These are phyloP conservation scores for Tragelaphus eurycerus DNA, from an alignment of 2,797 vertebrate species.

Conservation along the genomic window DNA sequence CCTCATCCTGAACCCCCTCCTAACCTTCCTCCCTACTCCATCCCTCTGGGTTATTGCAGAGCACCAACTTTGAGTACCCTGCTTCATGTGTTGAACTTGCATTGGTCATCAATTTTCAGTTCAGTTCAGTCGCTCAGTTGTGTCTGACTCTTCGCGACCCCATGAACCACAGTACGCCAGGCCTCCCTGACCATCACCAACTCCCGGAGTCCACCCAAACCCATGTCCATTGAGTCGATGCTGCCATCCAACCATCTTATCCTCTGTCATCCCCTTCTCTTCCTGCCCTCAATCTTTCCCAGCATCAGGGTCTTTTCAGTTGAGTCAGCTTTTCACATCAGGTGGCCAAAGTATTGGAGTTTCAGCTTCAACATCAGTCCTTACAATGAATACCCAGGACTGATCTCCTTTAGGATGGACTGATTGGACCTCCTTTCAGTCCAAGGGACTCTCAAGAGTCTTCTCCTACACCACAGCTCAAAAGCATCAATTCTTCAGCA, in stretches of 20 bases:
- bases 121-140: accelerated
- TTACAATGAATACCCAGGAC: background rate
- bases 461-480: too few species aligned
- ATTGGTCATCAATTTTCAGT: background rate
- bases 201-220: background rate
- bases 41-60: background rate
- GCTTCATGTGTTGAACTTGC: background rate
- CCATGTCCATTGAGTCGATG: background rate
- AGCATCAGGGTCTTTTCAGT: background rate
- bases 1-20: background rate
- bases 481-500: background rate
- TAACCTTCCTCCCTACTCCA: background rate
- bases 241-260: background rate
- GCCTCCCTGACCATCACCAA: background rate
- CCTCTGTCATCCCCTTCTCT: background rate
- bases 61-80: background rate
- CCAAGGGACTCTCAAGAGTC: background rate
- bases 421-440: background rate
- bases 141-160: background rate
- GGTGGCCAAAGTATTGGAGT: background rate
- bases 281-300: background rate
- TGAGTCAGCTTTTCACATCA: background rate
- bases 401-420: background rate
- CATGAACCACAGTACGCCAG: accelerated
- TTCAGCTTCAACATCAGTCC: background rate